Evolutionary conservation across 1,140 invertebrate genomes (phyloP), one percentile per base, ranked within the genome.

Genomic region (Conus betulinus): DNA sequence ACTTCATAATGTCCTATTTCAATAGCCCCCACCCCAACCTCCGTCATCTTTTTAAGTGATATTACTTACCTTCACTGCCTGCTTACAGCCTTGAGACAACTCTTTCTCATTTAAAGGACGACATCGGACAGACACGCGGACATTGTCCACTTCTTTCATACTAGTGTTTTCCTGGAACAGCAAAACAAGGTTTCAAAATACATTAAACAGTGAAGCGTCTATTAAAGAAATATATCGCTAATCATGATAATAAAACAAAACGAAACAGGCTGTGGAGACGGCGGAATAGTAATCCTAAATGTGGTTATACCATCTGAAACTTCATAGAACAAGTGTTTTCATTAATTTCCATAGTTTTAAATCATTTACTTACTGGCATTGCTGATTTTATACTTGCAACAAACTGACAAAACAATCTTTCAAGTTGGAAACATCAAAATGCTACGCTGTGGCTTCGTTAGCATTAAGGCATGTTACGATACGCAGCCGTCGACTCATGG

Each of bases 91-190:
- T 92, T 97, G 97, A 71, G 96, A 94, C 51, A 96, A 96, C 95
- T 99, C 98, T 90, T 97, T 97, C 91, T 97, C 96, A 93, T 97
- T 98, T 94, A 99, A 96, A 51, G 98, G 98, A 52, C 98, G 96
- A 96, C 98, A 98, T 95, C 98, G 95, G 15, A 99, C 98, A 90
- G 98, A 97, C 76, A 99, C 98, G 95, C 98, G 97, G 57, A 98
- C 97, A 93, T 97, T 97, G 96, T 98, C 97, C 91, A 91, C 89
- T 17, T 94, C 93, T 82, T 92, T 91, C 85, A 91, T 90, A 39
- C 90, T 91, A 23, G 90, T 88, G 11, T 90, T 92, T 87, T 93
- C 92, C 92, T 93, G 57, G 5, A 52, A 20, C 57, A 60, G 57
- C 8, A 60, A 60, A 60, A 60, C 57, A 60, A 8, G 4, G 39